Evolutionary conservation across 2,113 vertebrate species (phyloP), one percentile per base, ranked within the genome.

Genomic region (Neotragus moschatus): DNA sequence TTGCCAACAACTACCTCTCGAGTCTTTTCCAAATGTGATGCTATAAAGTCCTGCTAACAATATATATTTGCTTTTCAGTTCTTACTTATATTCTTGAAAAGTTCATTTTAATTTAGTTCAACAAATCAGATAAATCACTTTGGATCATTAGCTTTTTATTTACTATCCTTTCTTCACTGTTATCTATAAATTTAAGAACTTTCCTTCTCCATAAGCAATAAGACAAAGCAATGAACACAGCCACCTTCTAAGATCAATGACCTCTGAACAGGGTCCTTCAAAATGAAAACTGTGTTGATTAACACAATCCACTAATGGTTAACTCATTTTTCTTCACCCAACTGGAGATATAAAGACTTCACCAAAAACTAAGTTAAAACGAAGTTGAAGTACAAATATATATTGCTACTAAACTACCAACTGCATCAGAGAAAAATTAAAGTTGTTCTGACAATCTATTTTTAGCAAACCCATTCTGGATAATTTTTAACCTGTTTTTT

Each of bases 291-390:
- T 43, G 7, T 93, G 23, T 70, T 61, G 28, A 82, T 86, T 70
- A 85, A 94, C 33, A 96, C 28, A 75, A 84, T 61, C 19, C 88
- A 91, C 51, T 88, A 81, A 23, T 25, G 9, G 23, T 25, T 87
- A 58, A 86, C 25, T 91, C 49, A 39, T 82, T 86, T 91, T 85
- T 56, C 61, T 94, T 93, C 87, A 96, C 7, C 28, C 80, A 94
- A 70, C 7, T 11, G 12, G 36, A 75, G 36, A 70, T 87, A 81
- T 30, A 88, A 49, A 33, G 13, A 75, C 25, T 90, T 82, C 21
- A 92, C 91, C 30, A 55, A 97, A 97, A 97, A 55, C n/a, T 77
- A 96, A 96, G 19, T 47, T 88, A 97, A 95, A 97, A 55, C 5
- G 21, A 95, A 97, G 12, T n/a, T 88, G 66, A 93, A 88, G 11